Evolutionary conservation across 2,797 vertebrate genomes (phyloP), one percentile per base, ranked within the genome.

Genomic region (Syngnathus acus): DNA sequence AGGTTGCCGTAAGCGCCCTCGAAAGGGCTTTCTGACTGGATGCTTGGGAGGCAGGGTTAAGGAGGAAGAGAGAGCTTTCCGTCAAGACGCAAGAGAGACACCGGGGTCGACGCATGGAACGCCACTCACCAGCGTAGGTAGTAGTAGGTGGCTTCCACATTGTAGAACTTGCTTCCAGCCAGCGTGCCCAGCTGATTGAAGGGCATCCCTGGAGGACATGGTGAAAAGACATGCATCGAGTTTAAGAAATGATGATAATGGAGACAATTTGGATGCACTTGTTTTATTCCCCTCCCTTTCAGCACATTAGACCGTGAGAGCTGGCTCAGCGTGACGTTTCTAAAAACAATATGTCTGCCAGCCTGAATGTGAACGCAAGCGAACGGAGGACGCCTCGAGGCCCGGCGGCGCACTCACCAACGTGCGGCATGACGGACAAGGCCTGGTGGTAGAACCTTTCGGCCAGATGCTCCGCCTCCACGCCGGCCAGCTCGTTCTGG

Each of bases 401-500:
- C 5, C 14, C 3, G 26, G 17, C 14, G 9, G 59, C 2, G 58
- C 39, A 91, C 95, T 95, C 88, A 99, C 97, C 97, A 4, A 96
- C 92, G 43, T 95, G 94, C 1, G 95, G 95, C 39, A 94, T 93
- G 19, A 99, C 97, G 3, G 95, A 97, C 74, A 98, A 87, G 17
- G 96, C 96, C 78, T 99, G 97, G 70, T 98, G 94, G 88, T 98
- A 99, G 86, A 98, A 99, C 42, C 97, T 79, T 77, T 98, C 96
- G 0, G 96, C 95, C 79, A 99, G 89, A 86, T 94, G 87, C 82
- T 98, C 95, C 0, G 96, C 93, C 86, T 99, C 95, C 73, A 99
- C 96, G 0, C 96, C 95, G 1, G 97, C 95, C 64, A 98, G 88
- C 61, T 99, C 97, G 0, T 99, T 99, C 91, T 99, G 97, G 70